phyloP scores from a whole-genome alignment of 2,113 vertebrate genomes.

The Ascaphus truei region DNA sequence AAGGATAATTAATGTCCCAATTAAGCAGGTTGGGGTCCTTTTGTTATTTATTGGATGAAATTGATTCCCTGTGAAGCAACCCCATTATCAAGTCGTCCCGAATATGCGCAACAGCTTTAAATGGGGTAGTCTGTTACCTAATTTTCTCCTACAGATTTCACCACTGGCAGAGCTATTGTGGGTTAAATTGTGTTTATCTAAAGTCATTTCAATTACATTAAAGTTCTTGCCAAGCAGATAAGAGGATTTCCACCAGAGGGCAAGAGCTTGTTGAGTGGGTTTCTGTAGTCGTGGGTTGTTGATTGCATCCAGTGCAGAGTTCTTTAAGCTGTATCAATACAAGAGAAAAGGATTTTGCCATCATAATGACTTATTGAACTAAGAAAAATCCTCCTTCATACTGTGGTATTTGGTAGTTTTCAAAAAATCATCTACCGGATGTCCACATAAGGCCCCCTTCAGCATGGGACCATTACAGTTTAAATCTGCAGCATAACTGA shows the following conservation, averaged over 20 bases:
- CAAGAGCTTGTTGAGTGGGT: conserved; percentile 28
- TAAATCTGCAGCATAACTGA: too few species aligned
- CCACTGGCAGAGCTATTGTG: conserved; percentile 33
- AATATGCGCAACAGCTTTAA: conserved; percentile 38
- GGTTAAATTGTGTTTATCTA: conserved; percentile 40
- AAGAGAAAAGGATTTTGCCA: too few species aligned
- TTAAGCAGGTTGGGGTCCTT: conserved; percentile 34
- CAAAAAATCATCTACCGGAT: too few species aligned
- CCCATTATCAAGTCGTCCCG: conserved; percentile 30
- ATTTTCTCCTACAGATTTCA: conserved; percentile 32
- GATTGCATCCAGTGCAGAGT: conserved; percentile 9
- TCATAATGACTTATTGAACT: too few species aligned
- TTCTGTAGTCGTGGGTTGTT: conserved; percentile 24
- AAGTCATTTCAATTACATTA: conserved; percentile 39
- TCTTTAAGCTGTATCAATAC: neutral
- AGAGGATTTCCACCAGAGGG: conserved; percentile 36
- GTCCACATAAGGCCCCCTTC: too few species aligned
- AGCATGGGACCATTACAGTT: too few species aligned
- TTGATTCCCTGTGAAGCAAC: conserved; percentile 38
- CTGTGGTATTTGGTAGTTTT: too few species aligned
- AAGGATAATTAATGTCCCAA: conserved; percentile 38
- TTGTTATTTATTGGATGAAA: conserved; percentile 37
- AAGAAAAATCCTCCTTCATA: too few species aligned
- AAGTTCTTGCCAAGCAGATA: conserved; percentile 37
- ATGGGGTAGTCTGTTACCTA: conserved; percentile 29